Evolutionary conservation across 2,888 invertebrate genomes (phyloP), one percentile per base, ranked within the genome.

Genomic region (Xiphydria camelus): DNA sequence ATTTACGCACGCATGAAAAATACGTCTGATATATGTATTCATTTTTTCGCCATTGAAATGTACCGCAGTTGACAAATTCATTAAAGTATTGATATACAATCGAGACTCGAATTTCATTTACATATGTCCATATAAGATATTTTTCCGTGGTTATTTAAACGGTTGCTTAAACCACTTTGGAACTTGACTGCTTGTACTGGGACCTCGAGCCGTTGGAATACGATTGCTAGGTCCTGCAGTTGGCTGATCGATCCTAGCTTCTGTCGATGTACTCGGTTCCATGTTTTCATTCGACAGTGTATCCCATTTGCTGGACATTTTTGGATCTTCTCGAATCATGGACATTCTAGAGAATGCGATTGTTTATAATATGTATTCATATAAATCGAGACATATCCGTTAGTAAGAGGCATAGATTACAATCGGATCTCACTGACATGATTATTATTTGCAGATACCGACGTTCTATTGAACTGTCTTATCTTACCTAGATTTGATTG

Each of bases 401-500:
- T 1, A 1, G 12, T 14, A 18, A 18, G 9, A 7, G 1, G 17
- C 21, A 10, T 20, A 20, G 18, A 15, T 17, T 17, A 17, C 18
- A 23, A 23, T 23, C 6, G n/a, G 6, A 23, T 23, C 6, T 23
- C 7, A 23, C 6, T n/a, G 15, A 9, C 15, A 12, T 4, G 9
- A 4, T 2, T 6, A 37, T 19, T 37, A 37, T 14, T 37, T 2
- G 3, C 9, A 14, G 12, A n/a, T n/a, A 6, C 14, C 7, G 6
- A 37, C 4, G 22, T 9, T 7, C 9, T 19, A 15, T 12, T 29
- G 2, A 4, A 29, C 33, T 17, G n/a, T 20, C 6, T 38, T 18
- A 22, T 31, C 39, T 49, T 73, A 83, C 85, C 88, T 83, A 57
- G 84, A 81, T 76, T 84, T 85, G 17, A 82, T 82, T 10, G 89